A percentile compares a stretch with the other conserved stretches of the same genome.
Conservation (phyloP, 2,113 vertebrate species). For the Anthoscopus minutus region DNA sequence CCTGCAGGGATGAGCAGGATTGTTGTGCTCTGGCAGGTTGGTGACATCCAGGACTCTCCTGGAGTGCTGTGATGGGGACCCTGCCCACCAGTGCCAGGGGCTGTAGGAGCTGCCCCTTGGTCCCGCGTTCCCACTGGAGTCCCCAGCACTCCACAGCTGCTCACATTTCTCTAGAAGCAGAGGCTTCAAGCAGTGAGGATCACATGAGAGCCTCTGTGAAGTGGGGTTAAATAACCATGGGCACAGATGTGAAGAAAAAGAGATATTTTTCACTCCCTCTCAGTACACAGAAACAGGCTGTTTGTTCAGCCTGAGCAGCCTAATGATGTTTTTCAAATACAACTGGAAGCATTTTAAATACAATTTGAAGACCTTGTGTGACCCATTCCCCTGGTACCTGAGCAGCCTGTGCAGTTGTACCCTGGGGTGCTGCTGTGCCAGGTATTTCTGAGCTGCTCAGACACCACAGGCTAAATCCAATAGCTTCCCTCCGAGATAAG, state of each 20-base stretch:
- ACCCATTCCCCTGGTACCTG: fast-evolving
- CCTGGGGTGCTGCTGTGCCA: fast-evolving
- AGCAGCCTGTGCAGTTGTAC: neutral
- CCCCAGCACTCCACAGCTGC: neutral
- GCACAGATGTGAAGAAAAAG: neutral
- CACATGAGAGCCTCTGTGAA: neutral
- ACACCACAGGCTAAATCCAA: neutral
- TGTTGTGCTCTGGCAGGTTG: neutral
- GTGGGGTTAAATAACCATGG: neutral
- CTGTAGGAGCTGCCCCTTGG: neutral
- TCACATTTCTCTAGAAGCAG: neutral
- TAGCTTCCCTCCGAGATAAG: neutral
- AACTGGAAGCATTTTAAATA: neutral
- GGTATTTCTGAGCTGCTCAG: neutral
- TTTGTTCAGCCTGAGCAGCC: neutral
- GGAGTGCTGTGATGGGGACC: neutral
- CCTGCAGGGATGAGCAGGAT: neutral
- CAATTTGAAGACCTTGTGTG: neutral
- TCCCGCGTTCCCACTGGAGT: neutral
- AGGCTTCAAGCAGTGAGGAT: neutral
- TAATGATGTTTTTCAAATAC: neutral
- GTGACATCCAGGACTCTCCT: neutral
- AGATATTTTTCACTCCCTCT: neutral
- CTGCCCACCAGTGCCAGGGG: fast-evolving
- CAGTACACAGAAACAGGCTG: neutral